Conservation (phyloP, 2,888 invertebrate genomes). For the Epiblema foenella region DNA sequence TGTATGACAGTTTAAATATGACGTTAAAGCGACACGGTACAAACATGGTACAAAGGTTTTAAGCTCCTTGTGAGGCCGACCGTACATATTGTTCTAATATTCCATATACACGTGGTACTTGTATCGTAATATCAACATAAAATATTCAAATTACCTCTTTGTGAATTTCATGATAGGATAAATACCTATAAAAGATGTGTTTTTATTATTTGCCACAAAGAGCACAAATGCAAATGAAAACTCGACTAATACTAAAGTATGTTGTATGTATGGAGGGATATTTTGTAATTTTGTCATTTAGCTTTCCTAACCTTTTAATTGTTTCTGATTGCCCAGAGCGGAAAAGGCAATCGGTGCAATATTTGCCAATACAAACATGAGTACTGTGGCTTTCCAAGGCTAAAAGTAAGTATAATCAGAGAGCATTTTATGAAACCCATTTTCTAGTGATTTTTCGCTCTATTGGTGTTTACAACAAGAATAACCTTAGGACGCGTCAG, state of each 20-base stretch:
- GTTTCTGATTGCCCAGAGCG: constrained; percentile 20
- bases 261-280: neutral
- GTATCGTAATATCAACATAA: neutral
- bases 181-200: neutral
- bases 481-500: too few species aligned
- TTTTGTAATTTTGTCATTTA: neutral
- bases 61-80: too few species aligned
- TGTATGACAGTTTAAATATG: too few species aligned
- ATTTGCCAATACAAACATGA: constrained; percentile 29
- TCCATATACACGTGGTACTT: too few species aligned
- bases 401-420: neutral
- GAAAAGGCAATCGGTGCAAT: constrained; percentile 30
- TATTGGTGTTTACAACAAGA: neutral
- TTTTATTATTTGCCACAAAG: too few species aligned
- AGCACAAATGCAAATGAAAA: neutral
- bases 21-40: too few species aligned
- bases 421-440: constrained; percentile 13
- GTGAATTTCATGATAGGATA: neutral
- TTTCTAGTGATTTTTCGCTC: constrained; percentile 26
- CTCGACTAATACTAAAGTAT: neutral
- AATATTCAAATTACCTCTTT: neutral
- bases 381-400: constrained; percentile 24
- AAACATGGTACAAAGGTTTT: too few species aligned
- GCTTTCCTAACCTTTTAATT: constrained; percentile 1
- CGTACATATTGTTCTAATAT: too few species aligned